Evolutionary conservation across 1,140 invertebrate species (phyloP), one percentile per base, ranked within the genome.

Genomic region (Drosophila nebulosa): DNA sequence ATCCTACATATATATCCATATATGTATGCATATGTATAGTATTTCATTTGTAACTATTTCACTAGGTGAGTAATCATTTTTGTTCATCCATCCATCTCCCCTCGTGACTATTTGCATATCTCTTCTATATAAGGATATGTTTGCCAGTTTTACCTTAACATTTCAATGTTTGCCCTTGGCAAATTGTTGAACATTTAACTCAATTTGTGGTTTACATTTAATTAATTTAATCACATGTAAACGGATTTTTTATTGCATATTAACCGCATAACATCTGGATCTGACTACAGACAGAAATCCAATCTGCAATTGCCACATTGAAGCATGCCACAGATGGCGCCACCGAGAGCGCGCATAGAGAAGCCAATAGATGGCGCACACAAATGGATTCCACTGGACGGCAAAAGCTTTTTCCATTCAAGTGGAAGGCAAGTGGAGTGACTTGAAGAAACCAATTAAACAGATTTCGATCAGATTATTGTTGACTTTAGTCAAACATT

Each of bases 141-240:
- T 35, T 18, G 5, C 46, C 16, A 39, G 7, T 16, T 18, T 36
- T 30, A 32, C 24, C 46, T 26, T n/a, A n/a, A n/a, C n/a, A n/a
- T n/a, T 55, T n/a, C 21, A 58, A 58, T 36, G 30, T 75, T 39
- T 30, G 64, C 50, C 55, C 9, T 60, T 16, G 73, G 67, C 26
- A 71, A 69, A 80, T 78, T 85, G 86, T 86, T 86, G 74, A 64
- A 67, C 78, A 86, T 85, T 86, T 86, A 85, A 85, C 81, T 85
- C 81, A 85, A 85, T 85, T 86, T 85, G 81, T 81, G 81, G 81
- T 72, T 86, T 80, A 74, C 74, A 81, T 85, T 81, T 81, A 85
- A 85, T 85, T 85, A 85, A 85, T 85, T 85, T 81, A 86, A 85
- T 85, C 78, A 85, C 80, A 85, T 66, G 68, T 52, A 75, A 71